Base-by-base conservation (phyloP, 2,797 vertebrate species). In the Picus viridis region DNA sequence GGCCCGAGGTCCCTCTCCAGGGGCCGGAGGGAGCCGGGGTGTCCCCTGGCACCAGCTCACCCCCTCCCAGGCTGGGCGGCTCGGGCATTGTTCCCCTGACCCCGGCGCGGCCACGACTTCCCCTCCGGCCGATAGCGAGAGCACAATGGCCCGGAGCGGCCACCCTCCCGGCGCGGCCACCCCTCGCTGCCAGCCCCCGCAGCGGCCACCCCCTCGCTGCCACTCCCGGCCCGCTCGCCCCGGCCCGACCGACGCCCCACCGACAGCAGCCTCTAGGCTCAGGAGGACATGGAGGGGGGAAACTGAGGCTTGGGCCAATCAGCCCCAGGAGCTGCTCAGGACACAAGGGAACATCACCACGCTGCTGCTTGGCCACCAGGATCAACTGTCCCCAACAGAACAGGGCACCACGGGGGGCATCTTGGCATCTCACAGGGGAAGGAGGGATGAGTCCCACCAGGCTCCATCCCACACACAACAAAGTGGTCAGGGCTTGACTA, bases 191-290 rank as follows among this genome's bases (percentile, higher is more conserved):
- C 74, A 9, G 56, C 36, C 65, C 62, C 15, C 2, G 47, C 23
- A 57, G 47, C 2, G 1, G 7, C 2, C 3, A 15, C 6, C 7
- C 70, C 54, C 58, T 47, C 5, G 1, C 63, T 26, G 51, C 45
- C 78, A 83, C 23, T 7, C 71, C 76, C 64, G 58, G 22, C n/a
- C 17, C 6, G 3, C 54, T 13, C 72, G 23, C 23, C 32, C 16
- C 0, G 4, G 72, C 19, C 0, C 0, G 54, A 63, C 0, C 0
- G 74, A 72, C 56, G 34, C 27, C 7, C 32, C 3, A 16, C 8
- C 1, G 19, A 57, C 54, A 36, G 73, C 3, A 78, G 10, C n/a
- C 29, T 41, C 10, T 8, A 20, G 19, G 29, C 29, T 62, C 45
- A 29, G 19, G 22, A 84, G 49, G 0, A 0, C 32, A 18, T 24